Percentiles rank a stretch among this genome's conserved stretches.
phyloP scores from a whole-genome alignment of 2,797 vertebrate genomes.

The Microctenopoma lineatum region DNA sequence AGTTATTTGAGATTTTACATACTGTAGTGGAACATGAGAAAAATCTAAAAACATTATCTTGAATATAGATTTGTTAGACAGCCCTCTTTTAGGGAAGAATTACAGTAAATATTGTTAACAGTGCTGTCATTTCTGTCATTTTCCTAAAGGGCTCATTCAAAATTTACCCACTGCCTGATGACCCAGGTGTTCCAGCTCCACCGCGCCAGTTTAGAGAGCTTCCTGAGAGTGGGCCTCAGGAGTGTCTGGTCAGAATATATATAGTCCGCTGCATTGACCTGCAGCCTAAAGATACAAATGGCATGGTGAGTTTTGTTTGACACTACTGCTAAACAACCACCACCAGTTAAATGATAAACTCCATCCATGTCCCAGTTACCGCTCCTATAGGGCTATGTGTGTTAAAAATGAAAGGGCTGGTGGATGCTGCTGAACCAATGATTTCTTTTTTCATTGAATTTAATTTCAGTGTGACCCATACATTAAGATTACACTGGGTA shows the following conservation, averaged over 20 bases:
- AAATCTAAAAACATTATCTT: too few species aligned
- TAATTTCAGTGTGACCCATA: conserved; percentile 94
- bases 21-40: too few species aligned
- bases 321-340: neutral
- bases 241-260: conserved; percentile 94
- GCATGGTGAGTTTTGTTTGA: conserved; percentile 83
- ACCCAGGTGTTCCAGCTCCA: conserved; percentile 85
- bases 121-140: neutral
- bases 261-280: conserved; percentile 88
- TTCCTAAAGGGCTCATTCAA: conserved; percentile 90
- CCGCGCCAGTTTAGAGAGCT: conserved; percentile 94
- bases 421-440: neutral
- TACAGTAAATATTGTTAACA: neutral
- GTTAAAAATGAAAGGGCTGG: neutral
- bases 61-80: neutral
- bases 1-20: too few species aligned
- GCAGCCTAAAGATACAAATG: conserved; percentile 97
- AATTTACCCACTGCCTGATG: conserved; percentile 91
- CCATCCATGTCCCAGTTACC: neutral
- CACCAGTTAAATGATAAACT: neutral
- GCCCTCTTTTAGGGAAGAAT: neutral
- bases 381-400: neutral
- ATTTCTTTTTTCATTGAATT: conserved; percentile 9
- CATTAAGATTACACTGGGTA: conserved; percentile 92
- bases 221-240: conserved; percentile 93